Evolutionary conservation across 2,113 vertebrate species (phyloP).

Genomic region (Tyto alba): DNA sequence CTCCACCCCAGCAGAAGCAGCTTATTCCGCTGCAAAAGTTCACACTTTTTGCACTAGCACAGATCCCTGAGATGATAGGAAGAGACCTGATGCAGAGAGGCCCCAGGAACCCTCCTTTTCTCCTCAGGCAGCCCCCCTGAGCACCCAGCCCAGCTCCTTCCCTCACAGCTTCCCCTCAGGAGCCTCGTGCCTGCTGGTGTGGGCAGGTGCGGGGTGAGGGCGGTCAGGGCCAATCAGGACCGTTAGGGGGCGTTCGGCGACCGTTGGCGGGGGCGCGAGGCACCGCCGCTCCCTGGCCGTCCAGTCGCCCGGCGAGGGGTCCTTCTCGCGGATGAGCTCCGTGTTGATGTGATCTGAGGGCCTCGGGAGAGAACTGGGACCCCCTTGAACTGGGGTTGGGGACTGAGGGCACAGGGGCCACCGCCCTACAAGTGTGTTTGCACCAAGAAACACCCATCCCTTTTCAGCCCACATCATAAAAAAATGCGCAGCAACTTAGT

Average conservation of each 20-base stretch:
- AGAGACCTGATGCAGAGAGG: not conserved
- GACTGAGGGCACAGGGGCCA: not conserved
- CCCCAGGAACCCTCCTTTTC: not conserved
- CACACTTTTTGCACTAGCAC: accelerated
- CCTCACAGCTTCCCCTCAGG: not conserved
- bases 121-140: not conserved
- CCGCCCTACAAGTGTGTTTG: not conserved
- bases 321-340: not conserved
- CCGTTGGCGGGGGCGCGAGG: not conserved
- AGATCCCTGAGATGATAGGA: accelerated
- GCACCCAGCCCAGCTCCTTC: not conserved
- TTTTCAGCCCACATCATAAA: not conserved
- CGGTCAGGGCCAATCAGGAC: not conserved
- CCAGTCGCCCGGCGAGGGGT: too few species aligned
- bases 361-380: too few species aligned
- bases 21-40: accelerated
- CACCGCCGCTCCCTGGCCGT: not conserved
- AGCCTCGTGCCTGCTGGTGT: not conserved
- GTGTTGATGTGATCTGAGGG: accelerated
- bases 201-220: not conserved
- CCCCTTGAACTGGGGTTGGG: not conserved
- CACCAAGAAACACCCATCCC: accelerated
- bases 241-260: not conserved
- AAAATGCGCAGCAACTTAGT: accelerated
- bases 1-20: not conserved